Percentiles rank a stretch among this genome's conserved stretches.
These are phyloP conservation scores for Lordiphosa clarofinis DNA, from an alignment of 1,140 invertebrate genomes.

Conservation along the genomic window DNA sequence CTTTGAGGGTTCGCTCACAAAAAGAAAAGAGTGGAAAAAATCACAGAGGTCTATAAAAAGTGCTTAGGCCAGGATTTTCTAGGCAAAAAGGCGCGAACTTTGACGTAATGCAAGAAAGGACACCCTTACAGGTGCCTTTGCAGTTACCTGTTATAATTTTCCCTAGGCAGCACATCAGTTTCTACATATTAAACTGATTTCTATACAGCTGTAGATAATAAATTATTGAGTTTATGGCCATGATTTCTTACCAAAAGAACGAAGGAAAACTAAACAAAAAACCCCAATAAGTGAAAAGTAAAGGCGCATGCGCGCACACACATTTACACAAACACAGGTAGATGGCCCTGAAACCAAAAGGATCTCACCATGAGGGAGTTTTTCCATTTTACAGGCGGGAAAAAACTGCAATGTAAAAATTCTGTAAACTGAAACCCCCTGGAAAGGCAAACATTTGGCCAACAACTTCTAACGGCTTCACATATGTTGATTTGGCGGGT, in stretches of 20 bases:
- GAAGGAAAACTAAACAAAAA: background rate
- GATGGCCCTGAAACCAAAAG: constrained; percentile 6
- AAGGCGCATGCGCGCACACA: constrained; percentile 1
- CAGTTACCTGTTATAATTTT: constrained; percentile 2
- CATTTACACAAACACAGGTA: constrained; percentile 5
- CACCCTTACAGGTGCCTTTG: constrained; percentile 8
- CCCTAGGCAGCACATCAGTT: background rate
- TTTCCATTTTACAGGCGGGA: constrained; percentile 10
- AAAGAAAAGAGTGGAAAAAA: constrained; percentile 4
- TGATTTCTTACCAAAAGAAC: constrained; percentile 8
- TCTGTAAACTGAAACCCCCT: constrained; percentile 7
- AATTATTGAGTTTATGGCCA: constrained; percentile 16
- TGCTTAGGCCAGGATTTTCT: constrained; percentile 4
- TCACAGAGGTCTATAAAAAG: constrained; percentile 9
- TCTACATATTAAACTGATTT: constrained; percentile 3
- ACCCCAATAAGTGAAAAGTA: constrained; percentile 14
- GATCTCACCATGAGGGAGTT: constrained; percentile 3
- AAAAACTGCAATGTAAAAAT: constrained; percentile 14
- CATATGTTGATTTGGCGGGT: constrained; percentile 11
- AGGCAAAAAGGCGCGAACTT: constrained; percentile 7
- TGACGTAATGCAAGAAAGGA: background rate
- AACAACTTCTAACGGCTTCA: constrained; percentile 2
- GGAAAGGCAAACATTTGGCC: constrained; percentile 6
- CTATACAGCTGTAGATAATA: constrained; percentile 16
- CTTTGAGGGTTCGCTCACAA: background rate